Evolutionary conservation across 1,140 invertebrate species (phyloP), one percentile per base, ranked within the genome.

Genomic region (Pseudomyrmex pallidus): DNA sequence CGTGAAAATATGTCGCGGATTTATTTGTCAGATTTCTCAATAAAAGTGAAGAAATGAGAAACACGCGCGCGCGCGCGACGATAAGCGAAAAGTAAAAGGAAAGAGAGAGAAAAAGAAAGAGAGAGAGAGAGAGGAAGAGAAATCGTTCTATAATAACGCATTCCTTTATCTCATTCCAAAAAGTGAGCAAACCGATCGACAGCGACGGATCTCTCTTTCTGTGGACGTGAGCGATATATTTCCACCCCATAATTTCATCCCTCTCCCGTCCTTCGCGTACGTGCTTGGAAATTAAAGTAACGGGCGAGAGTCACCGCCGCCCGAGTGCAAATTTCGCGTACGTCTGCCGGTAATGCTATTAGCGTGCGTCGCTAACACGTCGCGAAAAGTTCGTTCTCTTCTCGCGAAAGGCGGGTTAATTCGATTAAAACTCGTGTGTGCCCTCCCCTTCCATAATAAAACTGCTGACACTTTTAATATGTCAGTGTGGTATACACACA

Each of bases 391-490:
- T 80, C 54, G 66, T 59, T 72, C 66, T 59, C 35, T 35, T 35
- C 35, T 80, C 80, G 77, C 78, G 61, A 70, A 87, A 56, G 86
- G 61, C 44, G 73, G 8, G 50, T 67, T 87, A 84, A 87, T 87
- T 83, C 73, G 56, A 74, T 63, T 48, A 70, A 73, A 80, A 87
- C 72, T 76, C 66, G 20, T 22, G 52, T 56, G 35, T 35, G 35
- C 5, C 35, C 5, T 35, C 35, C 35, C 35, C 35, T 35, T 35
- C 48, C 57, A 46, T 78, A 62, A 83, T 74, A 73, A 84, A 84
- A 76, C 52, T 54, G 50, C 56, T 15, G 35, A 67, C 85, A 74
- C 70, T 87, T 87, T 87, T 87, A 87, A 87, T 84, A 78, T 59
- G 86, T 44, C n/a, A 17, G 44, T 20, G 54, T 15, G 13, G 35